These are phyloP conservation scores for Paragorgia papillata DNA, from an alignment of 92 coral and sea anemone genomes.

Conservation along the genomic window DNA sequence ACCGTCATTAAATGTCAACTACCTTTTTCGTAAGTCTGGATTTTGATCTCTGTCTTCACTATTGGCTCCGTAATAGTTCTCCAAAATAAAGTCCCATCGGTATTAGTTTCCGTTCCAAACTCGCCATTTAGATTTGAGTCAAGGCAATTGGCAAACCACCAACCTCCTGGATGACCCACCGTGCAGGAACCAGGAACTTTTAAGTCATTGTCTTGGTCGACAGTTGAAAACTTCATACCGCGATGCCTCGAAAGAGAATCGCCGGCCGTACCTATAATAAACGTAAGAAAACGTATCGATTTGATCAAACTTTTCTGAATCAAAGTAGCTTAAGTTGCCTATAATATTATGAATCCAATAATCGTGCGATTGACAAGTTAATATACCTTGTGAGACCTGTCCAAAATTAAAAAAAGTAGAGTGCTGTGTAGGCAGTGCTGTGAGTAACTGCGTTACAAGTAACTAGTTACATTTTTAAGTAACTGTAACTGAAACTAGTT, in stretches of 20 bases:
- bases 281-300: neutral
- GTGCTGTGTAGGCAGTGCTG: no score
- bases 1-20: no score
- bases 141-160: slow-evolving; percentile 87
- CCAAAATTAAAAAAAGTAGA: no score
- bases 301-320: no score
- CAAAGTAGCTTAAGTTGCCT: no score
- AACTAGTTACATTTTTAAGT: no score
- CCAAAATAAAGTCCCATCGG: neutral
- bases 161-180: slow-evolving; percentile 68
- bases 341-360: no score
- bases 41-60: slow-evolving; percentile 29
- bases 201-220: slow-evolving; percentile 67
- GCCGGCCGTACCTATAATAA: slow-evolving; percentile 26
- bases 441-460: no score
- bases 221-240: slow-evolving; percentile 78
- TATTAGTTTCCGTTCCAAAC: slow-evolving; percentile 66
- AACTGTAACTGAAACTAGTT: no score
- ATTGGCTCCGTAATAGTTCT: slow-evolving; percentile 9
- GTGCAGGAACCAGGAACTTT: slow-evolving; percentile 60
- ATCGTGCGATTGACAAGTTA: no score
- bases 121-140: slow-evolving; percentile 76
- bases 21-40: slow-evolving; percentile 21
- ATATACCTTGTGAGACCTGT: no score
- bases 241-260: slow-evolving; percentile 67